phyloP scores from a whole-genome alignment of 2,797 vertebrate genomes.

The Melanotaenia trifasciata region DNA sequence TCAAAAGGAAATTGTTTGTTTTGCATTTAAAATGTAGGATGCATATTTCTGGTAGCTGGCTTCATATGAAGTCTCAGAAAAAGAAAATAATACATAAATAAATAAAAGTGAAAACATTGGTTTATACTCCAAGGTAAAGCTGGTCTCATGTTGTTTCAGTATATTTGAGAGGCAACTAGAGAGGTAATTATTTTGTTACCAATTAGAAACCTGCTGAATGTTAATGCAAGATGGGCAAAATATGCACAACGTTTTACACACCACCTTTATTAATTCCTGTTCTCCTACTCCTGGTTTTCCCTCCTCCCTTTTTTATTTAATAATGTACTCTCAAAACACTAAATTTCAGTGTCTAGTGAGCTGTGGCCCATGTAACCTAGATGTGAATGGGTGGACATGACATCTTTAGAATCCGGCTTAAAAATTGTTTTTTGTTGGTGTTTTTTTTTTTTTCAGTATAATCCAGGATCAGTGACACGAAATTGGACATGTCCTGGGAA shows the following conservation, averaged over 20 bases:
- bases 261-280: neutral
- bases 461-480: constrained; percentile 57
- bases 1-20: neutral
- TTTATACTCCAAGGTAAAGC: no score
- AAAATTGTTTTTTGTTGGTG: neutral
- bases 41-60: neutral
- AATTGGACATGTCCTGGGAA: constrained; percentile 52
- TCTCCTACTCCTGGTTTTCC: neutral
- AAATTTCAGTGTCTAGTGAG: constrained; percentile 1
- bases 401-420: constrained; percentile 46
- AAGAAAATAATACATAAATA: no score
- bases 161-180: no score
- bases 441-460: constrained; percentile 27
- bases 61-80: neutral
- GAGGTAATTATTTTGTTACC: no score
- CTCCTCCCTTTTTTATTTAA: no score
- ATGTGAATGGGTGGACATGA: constrained; percentile 21
- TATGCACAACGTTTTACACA: no score
- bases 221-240: neutral
- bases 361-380: constrained; percentile 19
- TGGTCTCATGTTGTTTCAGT: no score
- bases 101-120: no score
- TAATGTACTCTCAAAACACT: no score
- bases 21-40: no score
- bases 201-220: neutral